phyloP scores from a whole-genome alignment of 2,888 invertebrate genomes.

The Parthenolecanium corni region DNA sequence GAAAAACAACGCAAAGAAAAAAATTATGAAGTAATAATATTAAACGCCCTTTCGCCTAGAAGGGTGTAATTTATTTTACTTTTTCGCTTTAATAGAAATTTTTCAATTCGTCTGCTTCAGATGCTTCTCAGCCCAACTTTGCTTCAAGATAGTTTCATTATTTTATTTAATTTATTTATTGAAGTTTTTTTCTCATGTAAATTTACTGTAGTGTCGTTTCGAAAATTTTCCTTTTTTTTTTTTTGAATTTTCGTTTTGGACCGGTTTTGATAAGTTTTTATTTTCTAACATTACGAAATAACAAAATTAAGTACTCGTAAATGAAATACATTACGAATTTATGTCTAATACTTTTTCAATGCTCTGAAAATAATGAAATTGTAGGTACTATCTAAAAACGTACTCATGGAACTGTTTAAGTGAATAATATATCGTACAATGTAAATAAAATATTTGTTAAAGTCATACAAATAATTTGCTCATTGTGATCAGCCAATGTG shows the following conservation, averaged over 20 bases:
- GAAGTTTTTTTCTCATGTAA: not conserved
- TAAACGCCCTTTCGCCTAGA: no score
- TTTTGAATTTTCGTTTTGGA: not conserved
- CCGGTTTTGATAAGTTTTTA: not conserved
- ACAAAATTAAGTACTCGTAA: constrained; percentile 15
- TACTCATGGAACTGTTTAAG: no score
- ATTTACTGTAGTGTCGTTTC: not conserved
- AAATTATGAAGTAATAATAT: no score
- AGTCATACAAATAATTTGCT: constrained; percentile 16
- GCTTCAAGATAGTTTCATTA: no score
- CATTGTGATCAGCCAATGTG: constrained; percentile 21
- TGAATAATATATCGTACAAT: not conserved
- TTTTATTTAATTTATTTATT: no score
- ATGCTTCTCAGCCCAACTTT: no score
- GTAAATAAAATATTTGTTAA: constrained; percentile 15
- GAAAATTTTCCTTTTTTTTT: not conserved
- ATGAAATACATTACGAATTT: constrained; percentile 13
- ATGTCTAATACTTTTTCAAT: constrained; percentile 7
- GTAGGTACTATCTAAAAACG: not conserved
- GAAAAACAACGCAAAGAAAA: no score
- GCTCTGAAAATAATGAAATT: constrained; percentile 8
- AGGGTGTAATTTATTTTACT: no score
- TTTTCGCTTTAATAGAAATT: no score
- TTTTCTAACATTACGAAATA: constrained; percentile 4
- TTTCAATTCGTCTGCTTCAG: no score